Evolutionary conservation across 2,797 vertebrate species (phyloP), one percentile per base, ranked within the genome.

Genomic region (Enteromius mattozi): DNA sequence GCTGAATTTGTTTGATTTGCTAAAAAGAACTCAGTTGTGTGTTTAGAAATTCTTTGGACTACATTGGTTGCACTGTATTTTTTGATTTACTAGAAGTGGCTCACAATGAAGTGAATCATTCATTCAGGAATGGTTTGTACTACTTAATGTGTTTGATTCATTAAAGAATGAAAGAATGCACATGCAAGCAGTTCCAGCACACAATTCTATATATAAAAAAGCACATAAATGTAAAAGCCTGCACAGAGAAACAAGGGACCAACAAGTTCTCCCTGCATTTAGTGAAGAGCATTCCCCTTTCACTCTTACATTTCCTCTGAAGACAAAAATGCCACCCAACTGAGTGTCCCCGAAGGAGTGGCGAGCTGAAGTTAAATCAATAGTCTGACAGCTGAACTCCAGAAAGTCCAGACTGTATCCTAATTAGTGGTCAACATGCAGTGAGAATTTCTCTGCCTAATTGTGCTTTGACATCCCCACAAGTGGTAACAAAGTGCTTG

Each of bases 391-490:
- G 92, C 91, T 88, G 89, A 91, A 91, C 88, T 88, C 87, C 88
- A 89, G 89, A 91, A 93, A 92, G 89, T 91, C 88, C 88, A 86
- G 77, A 89, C 88, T 90, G 88, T 92, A 88, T 92, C 91, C 92
- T 94, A 93, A 94, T 95, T 93, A 93, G 90, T 35, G 89, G 89
- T 92, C 90, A 86, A 86, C 88, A 80, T 85, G 85, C 85, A 90
- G 77, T 76, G 56, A 91, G 88, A 92, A 91, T 90, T 91, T 88
- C 78, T 89, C 86, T 82, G 78, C 82, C 88, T 93, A 93, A 94
- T 92, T 94, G 91, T 90, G 88, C 89, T 92, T 93, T 90, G 91
- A 94, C 92, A 91, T 94, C 93, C 90, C 75, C 88, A 90, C 83
- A 83, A 92, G 91, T 65, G 88, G 84, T 42, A 63, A 65, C 86